These are phyloP conservation scores for Picus viridis DNA, from an alignment of 2,797 vertebrate species.

Conservation along the genomic window DNA sequence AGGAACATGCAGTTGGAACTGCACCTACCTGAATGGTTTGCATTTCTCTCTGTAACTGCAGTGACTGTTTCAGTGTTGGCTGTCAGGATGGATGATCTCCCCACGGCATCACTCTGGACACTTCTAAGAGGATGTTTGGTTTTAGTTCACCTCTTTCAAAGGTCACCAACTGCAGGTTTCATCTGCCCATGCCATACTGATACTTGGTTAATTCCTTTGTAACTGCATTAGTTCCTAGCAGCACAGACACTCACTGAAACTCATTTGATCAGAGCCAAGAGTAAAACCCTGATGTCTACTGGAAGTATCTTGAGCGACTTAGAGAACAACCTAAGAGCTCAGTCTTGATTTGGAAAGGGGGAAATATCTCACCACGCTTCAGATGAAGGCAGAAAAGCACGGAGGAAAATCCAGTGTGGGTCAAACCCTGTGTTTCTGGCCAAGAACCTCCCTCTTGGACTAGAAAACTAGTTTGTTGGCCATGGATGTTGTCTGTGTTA, in stretches of 20 bases:
- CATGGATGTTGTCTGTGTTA: constrained; percentile 44
- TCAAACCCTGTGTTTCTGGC: constrained; percentile 15
- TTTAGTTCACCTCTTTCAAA: neutral
- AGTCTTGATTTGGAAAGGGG: constrained; percentile 18
- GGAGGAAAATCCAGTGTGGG: constrained; percentile 21
- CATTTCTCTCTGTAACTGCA: neutral
- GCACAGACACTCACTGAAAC: neutral
- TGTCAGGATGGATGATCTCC: neutral
- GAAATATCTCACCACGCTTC: neutral
- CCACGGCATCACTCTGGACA: neutral
- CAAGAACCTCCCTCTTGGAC: constrained; percentile 4
- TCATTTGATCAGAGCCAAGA: neutral
- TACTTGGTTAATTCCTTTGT: neutral
- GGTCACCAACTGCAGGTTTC: neutral
- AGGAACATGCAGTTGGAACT: neutral
- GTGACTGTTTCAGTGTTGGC: neutral
- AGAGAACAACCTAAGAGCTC: neutral
- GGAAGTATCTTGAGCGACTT: constrained; percentile 9
- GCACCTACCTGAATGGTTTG: neutral
- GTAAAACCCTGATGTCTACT: neutral
- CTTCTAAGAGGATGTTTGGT: neutral
- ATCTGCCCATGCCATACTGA: neutral
- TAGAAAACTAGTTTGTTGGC: constrained; percentile 46
- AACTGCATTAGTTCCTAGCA: neutral
- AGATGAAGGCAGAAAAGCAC: constrained; percentile 9